Evolutionary conservation across 2,797 vertebrate genomes (phyloP).

Genomic region (Gymnopithys bicolor): DNA sequence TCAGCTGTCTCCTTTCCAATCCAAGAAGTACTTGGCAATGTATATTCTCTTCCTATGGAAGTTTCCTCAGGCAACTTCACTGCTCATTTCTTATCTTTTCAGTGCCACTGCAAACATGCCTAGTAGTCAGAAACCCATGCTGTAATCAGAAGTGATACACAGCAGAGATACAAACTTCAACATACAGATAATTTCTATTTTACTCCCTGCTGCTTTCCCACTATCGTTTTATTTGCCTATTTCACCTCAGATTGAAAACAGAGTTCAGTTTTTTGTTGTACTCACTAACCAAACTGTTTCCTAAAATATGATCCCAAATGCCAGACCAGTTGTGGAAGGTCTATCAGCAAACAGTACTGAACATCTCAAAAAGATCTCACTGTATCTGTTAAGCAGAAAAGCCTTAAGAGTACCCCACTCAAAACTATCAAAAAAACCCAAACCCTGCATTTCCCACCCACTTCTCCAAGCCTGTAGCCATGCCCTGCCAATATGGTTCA

Average conservation of each 20-base stretch:
- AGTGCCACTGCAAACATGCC: not conserved
- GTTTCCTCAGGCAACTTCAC: not conserved
- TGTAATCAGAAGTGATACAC: not conserved
- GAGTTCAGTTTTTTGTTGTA: not conserved
- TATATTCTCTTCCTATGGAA: not conserved
- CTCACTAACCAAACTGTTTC: not conserved
- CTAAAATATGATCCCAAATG: not conserved
- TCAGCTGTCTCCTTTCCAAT: not conserved
- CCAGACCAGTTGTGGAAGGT: not conserved
- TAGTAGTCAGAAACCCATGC: accelerated
- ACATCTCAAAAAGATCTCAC: not conserved
- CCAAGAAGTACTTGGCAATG: not conserved
- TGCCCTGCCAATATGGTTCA: not conserved
- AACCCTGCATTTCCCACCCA: not conserved
- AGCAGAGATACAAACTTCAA: not conserved
- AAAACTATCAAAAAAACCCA: not conserved
- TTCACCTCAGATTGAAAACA: not conserved
- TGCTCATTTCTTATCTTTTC: not conserved
- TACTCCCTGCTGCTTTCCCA: not conserved
- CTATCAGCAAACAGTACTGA: not conserved
- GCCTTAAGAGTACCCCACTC: not conserved
- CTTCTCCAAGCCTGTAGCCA: not conserved
- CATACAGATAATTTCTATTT: not conserved
- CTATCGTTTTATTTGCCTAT: not conserved
- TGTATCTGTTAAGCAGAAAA: not conserved